Evolutionary conservation across 2,888 invertebrate species (phyloP).

Genomic region (Microdon myrmicae): DNA sequence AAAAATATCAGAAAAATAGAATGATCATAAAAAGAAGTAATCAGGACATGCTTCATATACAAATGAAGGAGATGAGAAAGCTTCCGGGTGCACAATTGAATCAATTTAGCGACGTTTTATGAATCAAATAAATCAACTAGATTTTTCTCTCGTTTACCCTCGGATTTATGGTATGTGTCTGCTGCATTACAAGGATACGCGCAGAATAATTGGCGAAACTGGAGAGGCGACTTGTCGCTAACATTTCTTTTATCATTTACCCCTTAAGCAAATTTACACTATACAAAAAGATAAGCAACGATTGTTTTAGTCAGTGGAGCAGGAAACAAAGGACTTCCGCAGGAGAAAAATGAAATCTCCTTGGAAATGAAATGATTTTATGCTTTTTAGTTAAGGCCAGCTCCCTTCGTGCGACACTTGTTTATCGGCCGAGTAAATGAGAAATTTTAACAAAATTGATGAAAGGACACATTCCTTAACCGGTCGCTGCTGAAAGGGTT

Average conservation of each 20-base stretch:
- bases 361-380: constrained; percentile 28
- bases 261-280: constrained; percentile 29
- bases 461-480: constrained; percentile 20
- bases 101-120: constrained; percentile 44
- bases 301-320: background rate
- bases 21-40: constrained; percentile 9
- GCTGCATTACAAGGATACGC: background rate
- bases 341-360: constrained; percentile 7
- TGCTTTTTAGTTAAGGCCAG: constrained; percentile 24
- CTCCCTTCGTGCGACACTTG: constrained; percentile 12
- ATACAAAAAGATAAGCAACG: constrained; percentile 6
- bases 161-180: background rate
- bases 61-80: constrained; percentile 16
- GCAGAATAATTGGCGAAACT: background rate
- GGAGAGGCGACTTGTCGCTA: too few species aligned
- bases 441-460: constrained; percentile 38
- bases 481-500: background rate
- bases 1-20: background rate
- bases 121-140: constrained; percentile 47
- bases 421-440: constrained; percentile 2
- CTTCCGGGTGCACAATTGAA: constrained; percentile 40
- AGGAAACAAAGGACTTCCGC: constrained; percentile 3
- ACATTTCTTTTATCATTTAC: too few species aligned
- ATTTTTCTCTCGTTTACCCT: constrained; percentile 19
- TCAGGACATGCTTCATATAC: constrained; percentile 2